phyloP scores from a whole-genome alignment of 2,888 invertebrate species.

The Agonopterix heracliana region DNA sequence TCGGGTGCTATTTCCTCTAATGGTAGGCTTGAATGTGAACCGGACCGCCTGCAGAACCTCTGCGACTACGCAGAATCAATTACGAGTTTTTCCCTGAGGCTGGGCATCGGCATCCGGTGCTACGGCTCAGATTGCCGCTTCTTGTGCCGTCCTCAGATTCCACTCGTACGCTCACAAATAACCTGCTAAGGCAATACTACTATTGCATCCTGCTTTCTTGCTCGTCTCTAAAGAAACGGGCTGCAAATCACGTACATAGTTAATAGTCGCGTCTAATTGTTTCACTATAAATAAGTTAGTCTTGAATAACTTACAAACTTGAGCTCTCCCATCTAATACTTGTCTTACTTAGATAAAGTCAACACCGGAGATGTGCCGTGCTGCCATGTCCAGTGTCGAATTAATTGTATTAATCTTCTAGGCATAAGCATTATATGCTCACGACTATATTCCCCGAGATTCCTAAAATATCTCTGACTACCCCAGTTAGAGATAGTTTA shows the following conservation, averaged over 20 bases:
- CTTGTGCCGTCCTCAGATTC: constrained; percentile 22
- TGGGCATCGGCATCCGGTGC: constrained; percentile 41
- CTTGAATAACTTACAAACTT: not conserved
- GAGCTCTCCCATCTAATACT: too few relatives aligned
- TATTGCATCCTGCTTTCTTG: constrained; percentile 22
- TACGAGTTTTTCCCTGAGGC: constrained; percentile 49
- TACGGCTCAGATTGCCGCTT: constrained; percentile 19
- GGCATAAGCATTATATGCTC: too few relatives aligned
- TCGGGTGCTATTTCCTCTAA: constrained; percentile 34
- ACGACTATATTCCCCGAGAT: too few relatives aligned
- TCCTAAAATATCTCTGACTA: too few relatives aligned
- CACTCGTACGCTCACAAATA: constrained; percentile 14
- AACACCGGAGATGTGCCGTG: too few relatives aligned
- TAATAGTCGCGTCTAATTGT: not conserved
- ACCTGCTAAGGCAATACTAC: constrained; percentile 3
- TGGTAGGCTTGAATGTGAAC: constrained; percentile 18
- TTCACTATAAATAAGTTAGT: not conserved
- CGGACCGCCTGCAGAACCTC: constrained; percentile 12
- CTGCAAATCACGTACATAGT: constrained; percentile 1
- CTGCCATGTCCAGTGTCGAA: too few relatives aligned
- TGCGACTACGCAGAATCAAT: constrained; percentile 50
- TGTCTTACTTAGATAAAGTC: too few relatives aligned
- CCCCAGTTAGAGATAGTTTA: too few relatives aligned
- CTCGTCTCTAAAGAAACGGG: constrained; percentile 1
- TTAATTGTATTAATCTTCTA: too few relatives aligned